These are phyloP conservation scores for Plusia festucae DNA, from an alignment of 2,888 invertebrate species.

Conservation along the genomic window DNA sequence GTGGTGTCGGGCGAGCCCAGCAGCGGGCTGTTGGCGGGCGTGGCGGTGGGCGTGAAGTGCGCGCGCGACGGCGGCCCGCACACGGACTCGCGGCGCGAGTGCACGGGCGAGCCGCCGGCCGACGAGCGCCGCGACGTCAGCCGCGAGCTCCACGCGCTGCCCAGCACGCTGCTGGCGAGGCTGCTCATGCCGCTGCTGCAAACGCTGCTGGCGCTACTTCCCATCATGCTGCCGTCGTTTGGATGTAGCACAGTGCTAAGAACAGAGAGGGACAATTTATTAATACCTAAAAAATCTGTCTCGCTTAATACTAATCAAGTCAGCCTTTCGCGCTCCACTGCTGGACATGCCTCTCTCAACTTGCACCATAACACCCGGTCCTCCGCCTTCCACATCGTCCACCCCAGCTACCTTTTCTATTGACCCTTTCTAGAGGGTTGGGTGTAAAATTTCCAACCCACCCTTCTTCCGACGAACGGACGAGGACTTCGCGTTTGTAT, in stretches of 20 bases:
- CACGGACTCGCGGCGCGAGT: conserved; percentile 94
- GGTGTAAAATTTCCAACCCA: too few species aligned
- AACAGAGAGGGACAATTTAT: not conserved
- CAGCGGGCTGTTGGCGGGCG: conserved; percentile 96
- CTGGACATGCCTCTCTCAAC: too few species aligned
- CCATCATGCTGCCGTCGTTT: conserved; percentile 93
- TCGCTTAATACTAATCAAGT: not conserved
- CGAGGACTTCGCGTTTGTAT: too few species aligned
- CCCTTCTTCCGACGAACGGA: too few species aligned
- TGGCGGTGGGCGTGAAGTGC: conserved; percentile 94
- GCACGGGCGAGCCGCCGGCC: conserved; percentile 86
- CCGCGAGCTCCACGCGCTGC: conserved; percentile 91
- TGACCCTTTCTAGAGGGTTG: too few species aligned
- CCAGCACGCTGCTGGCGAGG: conserved; percentile 82
- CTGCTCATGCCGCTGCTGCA: conserved; percentile 90
- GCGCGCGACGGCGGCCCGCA: conserved; percentile 92
- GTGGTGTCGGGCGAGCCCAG: conserved; percentile 89
- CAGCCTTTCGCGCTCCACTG: too few species aligned
- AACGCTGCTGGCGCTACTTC: conserved; percentile 91
- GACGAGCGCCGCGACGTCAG: conserved; percentile 89
- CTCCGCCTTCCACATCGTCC: too few species aligned
- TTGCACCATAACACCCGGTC: too few species aligned
- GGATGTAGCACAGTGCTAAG: conserved; percentile 96
- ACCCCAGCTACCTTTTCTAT: too few species aligned
- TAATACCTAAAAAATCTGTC: not conserved